Conservation (phyloP, 2,113 vertebrate species). For the Takifugu bimaculatus region DNA sequence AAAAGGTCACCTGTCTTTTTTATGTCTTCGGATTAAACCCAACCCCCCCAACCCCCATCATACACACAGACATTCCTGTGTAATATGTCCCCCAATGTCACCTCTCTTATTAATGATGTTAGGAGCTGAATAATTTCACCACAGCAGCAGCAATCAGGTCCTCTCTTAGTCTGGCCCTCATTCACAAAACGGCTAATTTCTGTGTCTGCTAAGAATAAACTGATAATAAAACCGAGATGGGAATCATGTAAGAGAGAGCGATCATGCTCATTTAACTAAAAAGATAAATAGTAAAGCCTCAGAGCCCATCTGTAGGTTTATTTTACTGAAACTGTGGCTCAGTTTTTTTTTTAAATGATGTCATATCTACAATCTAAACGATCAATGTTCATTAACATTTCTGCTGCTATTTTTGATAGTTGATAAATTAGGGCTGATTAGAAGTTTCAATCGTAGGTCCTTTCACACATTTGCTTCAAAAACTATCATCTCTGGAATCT, state of each 20-base stretch:
- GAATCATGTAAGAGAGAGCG: conserved; percentile 24
- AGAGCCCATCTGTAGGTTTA: conserved; percentile 20
- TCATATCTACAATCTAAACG: conserved; percentile 10
- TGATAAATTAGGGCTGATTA: conserved; percentile 18
- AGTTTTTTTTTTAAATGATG: conserved; percentile 15
- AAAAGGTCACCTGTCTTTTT: conserved; percentile 63
- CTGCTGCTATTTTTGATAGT: conserved; percentile 18
- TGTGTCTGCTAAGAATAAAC: conserved; percentile 15
- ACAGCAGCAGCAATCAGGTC: conserved; percentile 31
- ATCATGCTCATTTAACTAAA: conserved; percentile 45
- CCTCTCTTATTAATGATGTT: conserved; percentile 37
- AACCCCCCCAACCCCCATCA: conserved; percentile 1
- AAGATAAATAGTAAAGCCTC: conserved; percentile 23
- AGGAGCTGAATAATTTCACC: conserved; percentile 24
- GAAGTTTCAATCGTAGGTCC: conserved; percentile 20
- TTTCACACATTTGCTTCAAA: conserved; percentile 3
- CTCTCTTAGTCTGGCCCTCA: background rate
- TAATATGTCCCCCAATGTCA: conserved; percentile 17
- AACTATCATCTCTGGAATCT: conserved; percentile 7
- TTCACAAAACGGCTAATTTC: background rate
- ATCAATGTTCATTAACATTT: conserved; percentile 32
- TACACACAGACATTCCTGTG: conserved; percentile 7
- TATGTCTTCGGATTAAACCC: background rate
- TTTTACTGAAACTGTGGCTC: background rate
- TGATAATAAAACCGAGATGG: conserved; percentile 18